Percentiles rank a stretch among this genome's conserved stretches.
phyloP scores from a whole-genome alignment of 2,797 vertebrate genomes.

The Trachurus trachurus region DNA sequence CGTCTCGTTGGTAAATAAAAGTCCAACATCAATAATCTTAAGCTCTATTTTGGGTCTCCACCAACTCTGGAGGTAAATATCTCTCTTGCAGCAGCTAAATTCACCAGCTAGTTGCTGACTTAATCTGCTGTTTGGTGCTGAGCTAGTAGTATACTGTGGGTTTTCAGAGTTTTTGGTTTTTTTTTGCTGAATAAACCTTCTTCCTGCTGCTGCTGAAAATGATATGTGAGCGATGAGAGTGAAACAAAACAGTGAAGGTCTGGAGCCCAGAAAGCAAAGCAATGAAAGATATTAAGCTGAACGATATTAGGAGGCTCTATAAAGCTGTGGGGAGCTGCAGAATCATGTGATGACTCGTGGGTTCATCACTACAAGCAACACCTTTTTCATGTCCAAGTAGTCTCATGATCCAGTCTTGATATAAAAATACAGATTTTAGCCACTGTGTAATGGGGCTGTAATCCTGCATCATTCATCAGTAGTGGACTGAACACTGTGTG shows the following conservation, averaged over 20 bases:
- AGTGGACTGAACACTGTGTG: not conserved
- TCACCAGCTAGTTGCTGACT: not conserved
- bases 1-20: not conserved
- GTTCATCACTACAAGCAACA: not conserved
- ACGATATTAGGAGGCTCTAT: not conserved
- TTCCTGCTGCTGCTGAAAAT: not conserved
- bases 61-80: not conserved
- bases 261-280: not conserved
- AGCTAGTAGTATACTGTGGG: no score
- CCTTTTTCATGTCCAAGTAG: not conserved
- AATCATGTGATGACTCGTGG: not conserved
- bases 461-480: constrained; percentile 1
- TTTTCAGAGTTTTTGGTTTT: not conserved
- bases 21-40: not conserved
- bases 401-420: not conserved
- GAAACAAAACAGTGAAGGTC: not conserved
- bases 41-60: not conserved
- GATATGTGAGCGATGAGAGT: not conserved
- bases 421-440: not conserved
- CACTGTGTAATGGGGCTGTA: not conserved
- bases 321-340: not conserved
- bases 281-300: not conserved
- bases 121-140: not conserved
- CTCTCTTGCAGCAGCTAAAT: not conserved
- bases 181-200: no score